phyloP scores from a whole-genome alignment of 2,888 invertebrate species.

The Venusia cambrica region DNA sequence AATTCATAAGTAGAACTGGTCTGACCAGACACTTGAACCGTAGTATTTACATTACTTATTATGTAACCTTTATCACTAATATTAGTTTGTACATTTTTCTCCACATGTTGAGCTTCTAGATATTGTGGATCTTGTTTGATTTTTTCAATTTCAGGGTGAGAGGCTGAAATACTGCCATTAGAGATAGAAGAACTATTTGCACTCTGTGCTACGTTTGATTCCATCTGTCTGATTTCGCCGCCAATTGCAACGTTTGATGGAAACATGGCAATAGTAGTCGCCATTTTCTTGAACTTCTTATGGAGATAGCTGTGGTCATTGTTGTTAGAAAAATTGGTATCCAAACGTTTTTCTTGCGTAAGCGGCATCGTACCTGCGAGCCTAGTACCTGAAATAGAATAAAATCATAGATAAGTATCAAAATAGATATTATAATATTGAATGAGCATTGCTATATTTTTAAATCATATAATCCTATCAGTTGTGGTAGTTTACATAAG shows the following conservation, averaged over 20 bases:
- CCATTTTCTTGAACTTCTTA: conserved; percentile 96
- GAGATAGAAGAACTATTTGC: conserved; percentile 58
- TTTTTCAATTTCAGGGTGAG: conserved; percentile 72
- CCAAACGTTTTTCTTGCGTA: conserved; percentile 75
- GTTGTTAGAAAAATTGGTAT: conserved; percentile 73
- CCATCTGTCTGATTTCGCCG: conserved; percentile 57
- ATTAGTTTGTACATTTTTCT: conserved; percentile 80
- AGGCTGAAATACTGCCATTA: conserved; percentile 71
- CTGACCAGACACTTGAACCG: conserved; percentile 75
- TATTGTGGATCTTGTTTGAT: conserved; percentile 58
- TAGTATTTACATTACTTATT: conserved; percentile 73
- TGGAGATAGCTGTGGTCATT: conserved; percentile 91
- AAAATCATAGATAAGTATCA: no score
- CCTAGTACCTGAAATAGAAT: conserved; percentile 62
- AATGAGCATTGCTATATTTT: no score
- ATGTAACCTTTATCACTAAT: conserved; percentile 70
- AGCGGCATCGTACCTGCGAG: conserved; percentile 72
- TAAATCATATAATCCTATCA: no score
- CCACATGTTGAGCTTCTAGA: conserved; percentile 45
- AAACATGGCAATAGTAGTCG: conserved; percentile 77
- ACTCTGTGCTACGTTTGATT: conserved; percentile 52
- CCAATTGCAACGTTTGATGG: conserved; percentile 53
- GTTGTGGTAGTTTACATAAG: no score
- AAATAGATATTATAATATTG: no score
- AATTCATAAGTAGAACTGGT: conserved; percentile 78